A percentile compares a stretch with the other conserved stretches of the same genome.
phyloP scores from a whole-genome alignment of 2,113 vertebrate genomes.

The Trogon melanurus region DNA sequence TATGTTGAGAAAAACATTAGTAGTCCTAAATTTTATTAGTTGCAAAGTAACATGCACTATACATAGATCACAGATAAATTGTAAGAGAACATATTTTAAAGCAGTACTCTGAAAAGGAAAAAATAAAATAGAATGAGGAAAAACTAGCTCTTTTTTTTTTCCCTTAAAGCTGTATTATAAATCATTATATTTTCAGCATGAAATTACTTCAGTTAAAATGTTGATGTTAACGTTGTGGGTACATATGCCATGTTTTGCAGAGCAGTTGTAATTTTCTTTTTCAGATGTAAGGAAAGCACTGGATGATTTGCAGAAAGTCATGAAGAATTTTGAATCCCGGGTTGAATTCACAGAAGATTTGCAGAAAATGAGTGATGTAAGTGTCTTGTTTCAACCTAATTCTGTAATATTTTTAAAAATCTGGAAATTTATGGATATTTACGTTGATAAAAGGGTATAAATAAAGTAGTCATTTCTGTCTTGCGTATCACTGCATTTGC shows the following conservation, averaged over 20 bases:
- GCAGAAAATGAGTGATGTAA: constrained; percentile 86
- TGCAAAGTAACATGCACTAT: not conserved
- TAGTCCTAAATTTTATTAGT: constrained; percentile 30
- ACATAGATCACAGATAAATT: constrained; percentile 15
- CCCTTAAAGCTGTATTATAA: constrained; percentile 32
- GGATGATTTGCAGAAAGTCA: constrained; percentile 86
- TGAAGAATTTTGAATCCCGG: constrained; percentile 92
- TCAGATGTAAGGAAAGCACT: constrained; percentile 90
- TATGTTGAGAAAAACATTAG: constrained; percentile 1
- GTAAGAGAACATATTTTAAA: constrained; percentile 1
- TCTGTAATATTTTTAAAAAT: not conserved
- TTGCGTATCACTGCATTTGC: not conserved
- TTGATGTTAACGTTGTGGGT: constrained; percentile 7
- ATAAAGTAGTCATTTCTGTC: not conserved
- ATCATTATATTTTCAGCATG: constrained; percentile 41
- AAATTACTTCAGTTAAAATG: constrained; percentile 55
- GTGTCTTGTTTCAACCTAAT: constrained; percentile 26
- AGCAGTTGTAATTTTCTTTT: constrained; percentile 60
- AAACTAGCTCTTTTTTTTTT: not conserved
- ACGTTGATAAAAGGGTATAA: not conserved
- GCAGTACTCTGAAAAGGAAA: constrained; percentile 12
- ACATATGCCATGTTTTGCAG: constrained; percentile 33
- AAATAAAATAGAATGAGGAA: constrained; percentile 13
- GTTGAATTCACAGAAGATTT: constrained; percentile 84
- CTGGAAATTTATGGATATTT: not conserved